Base-by-base conservation (phyloP, 92 coral and sea anemone species). In the Paramuricea clavata region DNA sequence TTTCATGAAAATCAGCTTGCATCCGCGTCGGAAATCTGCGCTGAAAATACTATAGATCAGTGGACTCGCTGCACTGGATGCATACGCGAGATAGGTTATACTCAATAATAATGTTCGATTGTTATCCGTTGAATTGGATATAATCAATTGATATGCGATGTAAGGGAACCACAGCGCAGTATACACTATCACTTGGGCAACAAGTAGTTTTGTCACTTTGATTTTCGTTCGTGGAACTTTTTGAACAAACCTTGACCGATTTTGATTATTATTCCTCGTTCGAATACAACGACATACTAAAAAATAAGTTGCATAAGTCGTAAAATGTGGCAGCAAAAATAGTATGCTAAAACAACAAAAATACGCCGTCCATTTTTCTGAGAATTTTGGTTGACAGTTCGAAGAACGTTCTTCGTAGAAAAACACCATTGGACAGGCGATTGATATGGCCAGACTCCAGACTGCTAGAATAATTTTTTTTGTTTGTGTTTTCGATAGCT, bases 401-500 rank as follows among this genome's bases (percentile, higher is more conserved):
- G 50, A 60, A 43, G 80, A 28, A n/a, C 76, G 83, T 22, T 23
- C 27, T 82, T 64, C 54, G 86, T 92, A 96, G 90, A 96, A 96
- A 76, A 89, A 93, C 56, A 93, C 86, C 5, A 88, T 71, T 1
- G 99, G 99, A n/a, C 95, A 95, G 15, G 95, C 86, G 7, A 93
- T 90, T 62, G 93, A 92, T 11, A 87, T 78, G 93, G 95, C 95
- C 23, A 96, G 93, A 47, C 94, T 88, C 98, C 99, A 96, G 1
- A 94, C 96, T 41, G 92, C 92, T 4, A 87, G 82, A n/a, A 96
- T 96, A 12, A 96, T 92, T 54, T 94, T 93, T 60, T 94, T 96
- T 8, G 98, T 96, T 86, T 96, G 99, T 11, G 93, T 94, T 67
- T 93, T 94, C 65, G 98, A 94, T 95, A 96, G 91, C 91, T 94